Evolutionary conservation across 2,888 invertebrate genomes (phyloP), one percentile per base, ranked within the genome.

Genomic region (Watsonalla binaria): DNA sequence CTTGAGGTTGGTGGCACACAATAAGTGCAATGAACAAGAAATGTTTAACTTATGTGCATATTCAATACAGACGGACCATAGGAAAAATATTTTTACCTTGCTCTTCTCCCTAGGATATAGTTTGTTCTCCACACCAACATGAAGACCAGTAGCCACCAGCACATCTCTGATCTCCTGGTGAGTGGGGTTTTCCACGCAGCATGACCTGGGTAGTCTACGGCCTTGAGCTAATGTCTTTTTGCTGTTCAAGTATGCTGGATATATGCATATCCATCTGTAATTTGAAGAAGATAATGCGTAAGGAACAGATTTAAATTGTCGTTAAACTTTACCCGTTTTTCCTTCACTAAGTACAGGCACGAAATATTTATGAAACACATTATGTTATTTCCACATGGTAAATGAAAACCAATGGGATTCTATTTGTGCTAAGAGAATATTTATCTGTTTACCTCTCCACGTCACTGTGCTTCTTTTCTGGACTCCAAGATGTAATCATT

Each of bases 91-190:
- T 47, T 46, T 33, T 76, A 92, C 92, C 86, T 97, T 96, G 80
- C 98, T 98, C 56, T 94, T 92, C 81, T 99, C 99, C 47, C 98
- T 92, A 6, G 97, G 93, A 81, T 99, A 98, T 42, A 97, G 91
- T 86, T 99, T 99, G 71, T 97, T 96, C 86, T 99, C 99, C 7
- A 98, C 95, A 35, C 95, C 96, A 54, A 98, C 94, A 68, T 93
- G 94, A 47, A 99, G 84, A 33, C 97, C 97, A 34, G 96, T 94
- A 8, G 96, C 94, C 14, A 95, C 92, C 51, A 99, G 88, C 2
- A 99, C 98, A 90, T 99, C 99, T 61, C 96, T 93, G 59, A 99
- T 99, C 88, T 99, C 99, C 70, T 96, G 94, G 79, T 96, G 96
- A 0, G 97, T 97, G 11, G 99, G 99, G 84, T 98, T 98, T 68